Conservation (phyloP, 2,888 invertebrate species). For the Hydraecia micacea region DNA sequence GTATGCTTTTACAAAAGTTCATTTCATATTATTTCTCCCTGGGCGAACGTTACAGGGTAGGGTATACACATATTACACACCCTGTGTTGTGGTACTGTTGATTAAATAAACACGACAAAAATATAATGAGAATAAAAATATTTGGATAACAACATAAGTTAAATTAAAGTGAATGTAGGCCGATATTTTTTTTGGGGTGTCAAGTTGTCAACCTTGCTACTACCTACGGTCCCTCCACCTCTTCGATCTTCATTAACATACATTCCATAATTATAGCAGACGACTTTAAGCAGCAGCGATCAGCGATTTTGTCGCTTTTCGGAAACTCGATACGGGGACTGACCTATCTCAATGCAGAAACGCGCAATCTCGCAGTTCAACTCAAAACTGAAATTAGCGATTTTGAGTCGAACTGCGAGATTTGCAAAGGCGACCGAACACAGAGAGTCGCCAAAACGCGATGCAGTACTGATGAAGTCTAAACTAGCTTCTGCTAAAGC, state of each 20-base stretch:
- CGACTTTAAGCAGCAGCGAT: background rate
- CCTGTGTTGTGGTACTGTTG: background rate
- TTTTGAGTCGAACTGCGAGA: too few relatives aligned
- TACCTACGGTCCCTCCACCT: background rate
- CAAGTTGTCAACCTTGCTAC: background rate
- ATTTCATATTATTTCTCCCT: background rate
- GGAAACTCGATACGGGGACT: background rate
- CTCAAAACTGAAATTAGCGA: background rate
- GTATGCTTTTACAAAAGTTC: slow-evolving; percentile 16
- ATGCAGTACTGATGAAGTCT: background rate
- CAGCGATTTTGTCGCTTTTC: background rate
- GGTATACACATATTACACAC: background rate
- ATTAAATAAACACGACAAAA: background rate
- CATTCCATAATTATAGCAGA: background rate
- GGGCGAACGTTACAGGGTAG: background rate
- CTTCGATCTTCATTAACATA: background rate
- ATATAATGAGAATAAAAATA: background rate
- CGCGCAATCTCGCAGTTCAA: background rate
- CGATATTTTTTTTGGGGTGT: background rate
- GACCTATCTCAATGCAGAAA: background rate
- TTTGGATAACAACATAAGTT: background rate
- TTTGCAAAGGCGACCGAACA: background rate
- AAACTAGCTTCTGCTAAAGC: background rate
- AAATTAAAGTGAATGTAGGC: background rate
- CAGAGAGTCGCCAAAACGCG: background rate